Percentiles rank a stretch among this genome's conserved stretches.
These are phyloP conservation scores for Syrphus vitripennis DNA, from an alignment of 2,888 invertebrate genomes.

Conservation along the genomic window DNA sequence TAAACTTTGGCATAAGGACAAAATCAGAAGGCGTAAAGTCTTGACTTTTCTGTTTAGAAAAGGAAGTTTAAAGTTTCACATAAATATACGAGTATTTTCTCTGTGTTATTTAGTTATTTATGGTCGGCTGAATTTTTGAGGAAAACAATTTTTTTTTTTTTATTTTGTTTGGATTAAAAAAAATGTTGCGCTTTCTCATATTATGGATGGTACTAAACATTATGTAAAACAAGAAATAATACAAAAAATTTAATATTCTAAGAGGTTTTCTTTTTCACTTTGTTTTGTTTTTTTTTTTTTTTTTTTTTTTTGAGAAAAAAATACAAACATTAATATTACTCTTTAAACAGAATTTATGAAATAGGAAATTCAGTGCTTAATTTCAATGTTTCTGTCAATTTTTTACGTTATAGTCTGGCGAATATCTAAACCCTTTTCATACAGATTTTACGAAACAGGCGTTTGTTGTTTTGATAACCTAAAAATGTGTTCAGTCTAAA, in stretches of 20 bases:
- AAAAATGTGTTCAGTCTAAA: too few relatives aligned
- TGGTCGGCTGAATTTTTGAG: neutral
- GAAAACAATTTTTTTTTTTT: neutral
- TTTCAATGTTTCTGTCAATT: too few relatives aligned
- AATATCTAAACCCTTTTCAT: too few relatives aligned
- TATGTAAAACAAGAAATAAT: neutral
- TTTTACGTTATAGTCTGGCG: too few relatives aligned
- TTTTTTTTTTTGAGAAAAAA: neutral
- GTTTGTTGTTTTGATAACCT: too few relatives aligned
- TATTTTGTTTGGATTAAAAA: neutral
- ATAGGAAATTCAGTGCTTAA: too few relatives aligned
- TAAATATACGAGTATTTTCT: neutral
- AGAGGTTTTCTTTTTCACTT: neutral
- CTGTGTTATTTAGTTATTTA: neutral
- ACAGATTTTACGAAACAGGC: too few relatives aligned
- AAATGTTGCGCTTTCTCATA: too few relatives aligned
- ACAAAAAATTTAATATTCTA: neutral
- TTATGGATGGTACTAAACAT: neutral
- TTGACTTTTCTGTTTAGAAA: neutral
- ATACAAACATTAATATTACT: neutral
- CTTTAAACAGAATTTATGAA: neutral
- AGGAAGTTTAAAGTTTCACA: neutral
- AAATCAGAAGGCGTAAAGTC: slow-evolving; percentile 8
- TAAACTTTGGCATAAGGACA: slow-evolving; percentile 19
- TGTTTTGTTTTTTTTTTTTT: neutral